phyloP scores from a whole-genome alignment of 2,797 vertebrate species.

The Cuniculus paca region DNA sequence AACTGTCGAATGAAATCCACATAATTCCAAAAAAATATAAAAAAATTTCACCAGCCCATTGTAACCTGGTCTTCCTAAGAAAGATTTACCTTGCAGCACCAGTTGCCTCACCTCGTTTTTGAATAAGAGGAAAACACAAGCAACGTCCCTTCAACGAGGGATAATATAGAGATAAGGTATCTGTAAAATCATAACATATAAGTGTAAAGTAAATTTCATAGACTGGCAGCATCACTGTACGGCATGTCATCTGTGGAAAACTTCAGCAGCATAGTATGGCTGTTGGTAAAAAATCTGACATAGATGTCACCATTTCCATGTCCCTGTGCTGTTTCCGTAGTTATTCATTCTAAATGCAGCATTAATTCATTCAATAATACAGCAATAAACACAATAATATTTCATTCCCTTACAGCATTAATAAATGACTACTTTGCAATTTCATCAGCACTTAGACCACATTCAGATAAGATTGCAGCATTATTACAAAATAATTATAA shows the following conservation, averaged over 20 bases:
- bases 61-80: not conserved
- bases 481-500: not conserved
- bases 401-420: not conserved
- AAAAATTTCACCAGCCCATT: too few relatives aligned
- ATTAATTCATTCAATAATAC: too few relatives aligned
- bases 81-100: too few relatives aligned
- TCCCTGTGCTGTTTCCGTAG: fast-evolving
- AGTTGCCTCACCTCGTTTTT: not conserved
- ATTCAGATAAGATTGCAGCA: not conserved
- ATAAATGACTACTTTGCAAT: not conserved
- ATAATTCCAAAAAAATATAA: too few relatives aligned
- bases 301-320: not conserved
- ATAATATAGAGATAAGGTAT: not conserved
- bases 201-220: not conserved
- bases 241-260: not conserved
- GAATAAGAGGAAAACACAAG: not conserved
- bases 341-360: not conserved
- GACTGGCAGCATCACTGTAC: not conserved
- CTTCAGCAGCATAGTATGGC: not conserved
- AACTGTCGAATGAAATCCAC: too few relatives aligned
- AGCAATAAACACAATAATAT: too few relatives aligned
- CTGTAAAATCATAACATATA: not conserved
- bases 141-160: not conserved
- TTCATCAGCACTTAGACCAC: too few relatives aligned
- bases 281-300: not conserved